phyloP scores from a whole-genome alignment of 2,113 vertebrate genomes.

The Lampris incognitus region DNA sequence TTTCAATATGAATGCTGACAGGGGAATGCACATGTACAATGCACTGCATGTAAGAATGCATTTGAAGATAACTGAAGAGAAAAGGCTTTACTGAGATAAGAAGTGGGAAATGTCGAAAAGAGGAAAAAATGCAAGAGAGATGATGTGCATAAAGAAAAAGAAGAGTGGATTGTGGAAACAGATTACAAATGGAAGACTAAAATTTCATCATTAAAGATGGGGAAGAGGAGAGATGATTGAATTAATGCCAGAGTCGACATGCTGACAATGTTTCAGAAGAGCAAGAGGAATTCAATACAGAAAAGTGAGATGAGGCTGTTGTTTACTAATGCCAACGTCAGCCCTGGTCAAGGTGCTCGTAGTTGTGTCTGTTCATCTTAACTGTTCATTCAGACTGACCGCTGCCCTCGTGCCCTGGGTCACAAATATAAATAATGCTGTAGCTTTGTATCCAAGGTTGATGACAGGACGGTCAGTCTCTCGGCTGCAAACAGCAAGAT shows the following conservation, averaged over 20 bases:
- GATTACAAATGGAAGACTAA: too few relatives aligned
- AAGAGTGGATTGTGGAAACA: too few relatives aligned
- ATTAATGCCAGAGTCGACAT: slow-evolving; percentile 9
- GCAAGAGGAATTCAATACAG: slow-evolving; percentile 5
- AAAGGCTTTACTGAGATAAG: slow-evolving; percentile 9
- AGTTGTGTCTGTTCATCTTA: slow-evolving; percentile 50
- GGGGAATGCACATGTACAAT: slow-evolving; percentile 3
- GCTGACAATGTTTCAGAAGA: slow-evolving; percentile 1
- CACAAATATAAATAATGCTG: slow-evolving; percentile 51
- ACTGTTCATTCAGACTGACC: slow-evolving; percentile 11
- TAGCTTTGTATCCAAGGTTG: slow-evolving; percentile 31
- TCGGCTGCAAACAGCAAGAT: slow-evolving; percentile 35
- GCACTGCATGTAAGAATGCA: slow-evolving; percentile 2
- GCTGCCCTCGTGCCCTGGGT: slow-evolving; percentile 28
- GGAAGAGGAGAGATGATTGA: slow-evolving; percentile 8
- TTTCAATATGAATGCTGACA: slow-evolving; percentile 47
- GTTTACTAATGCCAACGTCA: slow-evolving; percentile 23
- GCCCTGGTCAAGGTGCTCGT: neutral
- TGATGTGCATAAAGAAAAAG: too few relatives aligned
- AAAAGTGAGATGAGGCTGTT: slow-evolving; percentile 27
- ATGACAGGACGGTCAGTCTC: slow-evolving; percentile 41
- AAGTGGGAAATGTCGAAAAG: slow-evolving; percentile 2
- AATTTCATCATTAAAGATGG: neutral
- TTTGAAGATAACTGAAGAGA: slow-evolving; percentile 1
- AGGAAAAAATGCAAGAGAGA: neutral